Conservation (phyloP, 2,113 vertebrate species). For the Calypte anna region DNA sequence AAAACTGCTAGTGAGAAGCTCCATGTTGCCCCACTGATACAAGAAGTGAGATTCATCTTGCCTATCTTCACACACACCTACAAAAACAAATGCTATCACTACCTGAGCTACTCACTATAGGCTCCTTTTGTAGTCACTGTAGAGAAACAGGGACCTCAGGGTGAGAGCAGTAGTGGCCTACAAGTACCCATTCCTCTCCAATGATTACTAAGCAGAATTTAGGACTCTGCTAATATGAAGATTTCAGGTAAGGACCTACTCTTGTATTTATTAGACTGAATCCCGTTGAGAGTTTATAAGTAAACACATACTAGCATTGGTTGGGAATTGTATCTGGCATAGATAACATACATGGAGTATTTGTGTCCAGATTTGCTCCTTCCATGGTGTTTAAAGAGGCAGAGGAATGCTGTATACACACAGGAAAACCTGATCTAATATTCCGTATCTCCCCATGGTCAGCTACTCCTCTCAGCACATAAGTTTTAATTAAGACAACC, state of each 20-base stretch:
- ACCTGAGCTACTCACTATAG: background rate
- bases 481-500: background rate
- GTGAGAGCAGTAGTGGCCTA: background rate
- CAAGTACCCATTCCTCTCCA: background rate
- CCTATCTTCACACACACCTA: background rate
- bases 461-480: background rate
- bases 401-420: background rate
- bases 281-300: background rate
- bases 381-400: background rate
- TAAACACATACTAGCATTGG: background rate
- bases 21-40: background rate
- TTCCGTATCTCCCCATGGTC: background rate
- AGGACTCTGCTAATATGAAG: background rate
- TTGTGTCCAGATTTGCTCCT: background rate
- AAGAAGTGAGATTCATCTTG: background rate
- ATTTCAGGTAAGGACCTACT: background rate
- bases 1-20: background rate
- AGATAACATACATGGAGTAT: background rate
- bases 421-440: background rate
- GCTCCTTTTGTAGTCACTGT: background rate
- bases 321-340: background rate
- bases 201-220: background rate
- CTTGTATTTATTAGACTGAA: background rate
- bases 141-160: background rate
- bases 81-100: background rate